Evolutionary conservation across 2,888 invertebrate genomes (phyloP).

Genomic region (Cephus sareptanus): DNA sequence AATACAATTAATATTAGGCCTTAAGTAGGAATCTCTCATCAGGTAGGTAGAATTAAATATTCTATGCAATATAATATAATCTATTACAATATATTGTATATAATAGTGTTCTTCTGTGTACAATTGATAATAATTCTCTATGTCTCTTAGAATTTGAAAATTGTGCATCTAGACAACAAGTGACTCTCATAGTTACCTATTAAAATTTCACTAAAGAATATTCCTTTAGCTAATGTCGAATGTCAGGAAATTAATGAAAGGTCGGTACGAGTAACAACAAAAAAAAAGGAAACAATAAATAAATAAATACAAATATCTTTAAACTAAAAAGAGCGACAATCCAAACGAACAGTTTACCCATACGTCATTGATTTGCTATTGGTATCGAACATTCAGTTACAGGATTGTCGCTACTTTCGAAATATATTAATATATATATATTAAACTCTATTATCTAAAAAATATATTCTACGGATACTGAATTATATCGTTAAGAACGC

Average conservation of each 20-base stretch:
- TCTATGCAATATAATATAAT: slow-evolving; percentile 30
- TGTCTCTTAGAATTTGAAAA: slow-evolving; percentile 42
- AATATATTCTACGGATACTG: not conserved
- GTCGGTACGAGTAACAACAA: not conserved
- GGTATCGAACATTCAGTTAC: not conserved
- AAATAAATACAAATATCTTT: slow-evolving; percentile 30
- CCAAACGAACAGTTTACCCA: not conserved
- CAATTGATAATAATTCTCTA: slow-evolving; percentile 41
- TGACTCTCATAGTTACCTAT: slow-evolving; percentile 25
- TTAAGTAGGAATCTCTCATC: slow-evolving; percentile 44
- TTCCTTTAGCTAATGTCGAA: not conserved
- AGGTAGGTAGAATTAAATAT: slow-evolving; percentile 39
- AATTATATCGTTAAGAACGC: not conserved
- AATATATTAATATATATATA: slow-evolving; percentile 5
- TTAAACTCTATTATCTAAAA: not conserved
- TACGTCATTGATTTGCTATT: not conserved
- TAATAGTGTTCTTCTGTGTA: slow-evolving; percentile 35
- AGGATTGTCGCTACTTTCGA: not conserved
- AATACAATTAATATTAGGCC: slow-evolving; percentile 37
- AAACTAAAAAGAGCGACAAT: not conserved
- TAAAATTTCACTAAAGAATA: slow-evolving; percentile 15
- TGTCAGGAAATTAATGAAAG: not conserved
- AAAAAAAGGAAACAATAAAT: slow-evolving; percentile 17
- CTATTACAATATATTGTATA: slow-evolving; percentile 26
- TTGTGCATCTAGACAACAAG: slow-evolving; percentile 48